phyloP scores from a whole-genome alignment of 2,797 vertebrate species.

The Uromys caudimaculatus region DNA sequence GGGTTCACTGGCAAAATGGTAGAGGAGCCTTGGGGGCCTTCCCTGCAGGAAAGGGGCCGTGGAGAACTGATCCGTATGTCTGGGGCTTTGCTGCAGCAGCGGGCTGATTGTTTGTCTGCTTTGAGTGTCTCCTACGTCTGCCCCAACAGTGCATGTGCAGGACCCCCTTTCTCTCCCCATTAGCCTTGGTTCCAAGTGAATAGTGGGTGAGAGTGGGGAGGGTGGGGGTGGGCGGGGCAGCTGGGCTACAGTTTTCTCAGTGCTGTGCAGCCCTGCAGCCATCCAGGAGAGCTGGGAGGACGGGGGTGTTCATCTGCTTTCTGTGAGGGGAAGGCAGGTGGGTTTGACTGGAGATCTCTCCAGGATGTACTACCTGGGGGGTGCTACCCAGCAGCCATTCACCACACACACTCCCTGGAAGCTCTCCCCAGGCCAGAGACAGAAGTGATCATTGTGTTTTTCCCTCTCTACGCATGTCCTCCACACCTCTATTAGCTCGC shows the following conservation, averaged over 20 bases:
- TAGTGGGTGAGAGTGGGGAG: background rate
- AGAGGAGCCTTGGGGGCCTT: background rate
- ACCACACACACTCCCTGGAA: background rate
- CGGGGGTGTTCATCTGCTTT: background rate
- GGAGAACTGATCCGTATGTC: background rate
- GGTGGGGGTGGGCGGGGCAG: background rate
- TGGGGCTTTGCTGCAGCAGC: background rate
- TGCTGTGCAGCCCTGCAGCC: too few relatives aligned
- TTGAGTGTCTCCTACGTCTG: background rate
- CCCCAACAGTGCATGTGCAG: too few relatives aligned
- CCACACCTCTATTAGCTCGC: accelerated
- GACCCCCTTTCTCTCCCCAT: background rate
- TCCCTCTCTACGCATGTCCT: background rate
- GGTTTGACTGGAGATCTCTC: background rate
- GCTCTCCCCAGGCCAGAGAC: background rate
- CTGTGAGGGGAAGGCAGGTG: constrained; percentile 1
- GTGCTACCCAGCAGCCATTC: background rate
- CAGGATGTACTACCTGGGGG: background rate
- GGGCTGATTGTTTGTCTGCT: background rate
- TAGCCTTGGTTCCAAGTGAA: background rate
- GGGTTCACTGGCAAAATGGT: background rate
- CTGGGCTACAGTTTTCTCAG: background rate
- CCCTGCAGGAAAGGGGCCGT: background rate
- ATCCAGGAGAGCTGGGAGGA: background rate
- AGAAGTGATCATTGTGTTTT: background rate